Conservation (phyloP, 1,140 invertebrate species). For the Drosophila oshimai region DNA sequence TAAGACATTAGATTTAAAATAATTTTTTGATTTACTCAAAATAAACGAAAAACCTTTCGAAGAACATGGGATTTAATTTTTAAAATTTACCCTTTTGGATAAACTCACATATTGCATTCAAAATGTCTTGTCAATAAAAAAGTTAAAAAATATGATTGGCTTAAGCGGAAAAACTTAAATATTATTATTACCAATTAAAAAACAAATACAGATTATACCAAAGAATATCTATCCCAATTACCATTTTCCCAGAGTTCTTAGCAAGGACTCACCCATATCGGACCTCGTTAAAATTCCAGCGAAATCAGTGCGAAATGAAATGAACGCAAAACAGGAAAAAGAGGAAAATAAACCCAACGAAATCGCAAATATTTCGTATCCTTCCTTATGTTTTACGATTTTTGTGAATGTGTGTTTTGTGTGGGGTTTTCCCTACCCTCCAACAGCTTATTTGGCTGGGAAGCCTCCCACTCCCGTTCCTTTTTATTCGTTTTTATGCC, state of each 20-base stretch:
- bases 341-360: conserved; percentile 26
- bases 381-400: conserved; percentile 71
- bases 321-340: conserved; percentile 1
- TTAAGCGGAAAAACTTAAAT: too few relatives aligned
- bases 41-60: too few relatives aligned
- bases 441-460: conserved; percentile 13
- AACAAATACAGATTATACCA: not conserved
- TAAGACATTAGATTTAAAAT: too few relatives aligned
- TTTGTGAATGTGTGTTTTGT: conserved; percentile 12
- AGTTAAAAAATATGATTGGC: too few relatives aligned
- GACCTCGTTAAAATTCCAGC: conserved; percentile 71
- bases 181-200: too few relatives aligned
- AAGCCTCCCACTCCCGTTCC: not conserved
- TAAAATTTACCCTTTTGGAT: too few relatives aligned
- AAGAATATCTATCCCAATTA: not conserved
- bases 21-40: too few relatives aligned
- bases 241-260: not conserved
- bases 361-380: conserved; percentile 50
- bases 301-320: conserved; percentile 58
- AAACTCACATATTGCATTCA: too few relatives aligned
- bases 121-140: too few relatives aligned
- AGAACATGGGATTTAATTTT: too few relatives aligned
- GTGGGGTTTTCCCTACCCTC: conserved; percentile 1
- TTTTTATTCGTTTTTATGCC: conserved; percentile 66
- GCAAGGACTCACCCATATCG: conserved; percentile 8